Evolutionary conservation across 2,797 vertebrate genomes (phyloP), one percentile per base, ranked within the genome.

Genomic region (Enteromius viviparus): DNA sequence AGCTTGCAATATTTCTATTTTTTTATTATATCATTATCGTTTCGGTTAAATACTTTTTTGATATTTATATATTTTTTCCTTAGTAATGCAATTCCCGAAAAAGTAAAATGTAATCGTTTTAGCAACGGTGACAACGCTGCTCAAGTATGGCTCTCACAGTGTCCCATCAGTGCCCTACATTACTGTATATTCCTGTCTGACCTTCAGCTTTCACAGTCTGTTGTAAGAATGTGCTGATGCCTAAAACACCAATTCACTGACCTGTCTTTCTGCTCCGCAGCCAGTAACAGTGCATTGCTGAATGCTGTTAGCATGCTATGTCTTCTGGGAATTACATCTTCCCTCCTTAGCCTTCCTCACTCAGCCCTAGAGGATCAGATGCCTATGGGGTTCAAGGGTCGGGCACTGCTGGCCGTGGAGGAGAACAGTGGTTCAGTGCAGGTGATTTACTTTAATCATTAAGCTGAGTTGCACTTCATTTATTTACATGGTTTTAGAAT

Each of bases 321-420:
- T 29, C 21, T 94, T n/a, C 21, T 96, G 87, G 95, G 95, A 32
- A 84, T 90, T 49, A 89, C 91, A 0, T 10, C 90, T 0, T 23
- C 90, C 4, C 83, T 95, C 0, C 19, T 90, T 83, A 90, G 82
- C 78, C 90, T 40, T 88, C 91, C 0, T 49, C 51, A 0, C 0
- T 81, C 0, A 42, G 23, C 0, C 21, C 71, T 0, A 19, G 42
- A 2, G 60, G 80, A 0, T 70, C 88, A 26, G 0, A 66, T 82
- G 0, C 29, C 74, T 0, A 68, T 89, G 0, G 85, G 0, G 26
- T 95, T 96, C 85, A 93, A 2, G 82, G 93, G 96, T 23, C 95
- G 97, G 6, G 78, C 89, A 0, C 92, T 98, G 81, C 94, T 99
- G 66, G 64, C 84, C 29, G 64, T 86, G 32, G 86, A 87, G 53